Base-by-base conservation (phyloP, 2,113 vertebrate species). In the Dolichallabes microphthalmus region DNA sequence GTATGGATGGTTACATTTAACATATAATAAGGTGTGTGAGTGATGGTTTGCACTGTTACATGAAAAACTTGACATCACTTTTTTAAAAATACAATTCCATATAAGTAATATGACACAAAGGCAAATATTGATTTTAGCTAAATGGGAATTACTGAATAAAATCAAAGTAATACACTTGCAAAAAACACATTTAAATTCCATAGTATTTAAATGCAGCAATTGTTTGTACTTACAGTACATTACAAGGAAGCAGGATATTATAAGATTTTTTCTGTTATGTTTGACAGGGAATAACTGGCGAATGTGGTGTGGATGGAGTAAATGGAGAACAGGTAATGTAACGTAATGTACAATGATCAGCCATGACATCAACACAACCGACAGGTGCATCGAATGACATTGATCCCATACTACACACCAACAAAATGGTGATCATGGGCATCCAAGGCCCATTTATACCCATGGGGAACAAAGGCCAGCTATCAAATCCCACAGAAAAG, bases 251-350 rank as follows among this genome's bases (percentile, higher is more conserved):
- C 50, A 45, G n/a, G 1, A 15, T 55, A 15, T 75, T 55, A 57
- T 25, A 4, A 57, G 25, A 57, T n/a, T 22, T n/a, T 27, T 80
- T 73, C 11, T 79, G 45, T 55, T n/a, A 30, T 52, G 75, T 83
- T 82, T 39, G 84, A 14, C 90, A 97, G 96, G 96, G 96, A 20
- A 94, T 94, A 3, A 25, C 89, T 27, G 96, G 96, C 80, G 94
- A 95, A 7, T 30, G 91, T 68, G 96, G 96, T 2, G 88, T 96
- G 80, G 90, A 96, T 88, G 96, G 96, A 13, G 89, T 94, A 3
- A n/a, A 89, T 35, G 96, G 96, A 89, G 94, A 97, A 80, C 94
- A 96, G 95, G 96, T 97, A 94, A 84, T 9, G 14, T 58, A 25
- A 58, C 7, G 39, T 45, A 45, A 8, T 45, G 45, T 45, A 45